Conservation (phyloP, 2,888 invertebrate species). For the Epiblema foenella region DNA sequence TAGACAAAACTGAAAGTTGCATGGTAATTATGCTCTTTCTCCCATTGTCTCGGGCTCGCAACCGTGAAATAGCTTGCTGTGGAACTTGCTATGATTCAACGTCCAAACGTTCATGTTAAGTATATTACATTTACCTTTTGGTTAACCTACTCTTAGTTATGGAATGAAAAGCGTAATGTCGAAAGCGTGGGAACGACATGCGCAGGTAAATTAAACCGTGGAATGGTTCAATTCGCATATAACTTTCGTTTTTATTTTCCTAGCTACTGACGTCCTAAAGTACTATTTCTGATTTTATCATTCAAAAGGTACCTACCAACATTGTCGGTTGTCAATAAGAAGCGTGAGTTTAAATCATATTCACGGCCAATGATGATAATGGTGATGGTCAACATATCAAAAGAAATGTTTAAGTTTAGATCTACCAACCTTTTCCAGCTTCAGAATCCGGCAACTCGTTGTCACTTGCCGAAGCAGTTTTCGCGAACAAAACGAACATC, state of each 20-base stretch:
- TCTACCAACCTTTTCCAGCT: constrained; percentile 69
- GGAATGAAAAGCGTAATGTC: constrained; percentile 28
- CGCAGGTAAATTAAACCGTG: constrained; percentile 54
- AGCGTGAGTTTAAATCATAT: too few relatives aligned
- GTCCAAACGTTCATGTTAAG: constrained; percentile 27
- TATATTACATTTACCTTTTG: constrained; percentile 13
- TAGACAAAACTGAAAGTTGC: constrained; percentile 68
- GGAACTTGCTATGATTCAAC: constrained; percentile 46
- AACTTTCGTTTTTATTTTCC: constrained; percentile 38
- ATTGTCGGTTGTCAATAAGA: too few relatives aligned
- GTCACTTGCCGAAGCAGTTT: constrained; percentile 77
- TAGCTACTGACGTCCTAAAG: too few relatives aligned
- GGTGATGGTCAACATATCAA: too few relatives aligned
- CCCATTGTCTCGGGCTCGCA: constrained; percentile 75
- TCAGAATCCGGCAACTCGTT: constrained; percentile 70
- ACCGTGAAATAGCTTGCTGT: constrained; percentile 69
- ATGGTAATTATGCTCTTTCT: constrained; percentile 73
- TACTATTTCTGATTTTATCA: too few relatives aligned
- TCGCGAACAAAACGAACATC: constrained; percentile 80
- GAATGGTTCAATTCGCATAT: constrained; percentile 45
- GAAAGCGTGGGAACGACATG: constrained; percentile 45
- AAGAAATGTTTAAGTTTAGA: neutral
- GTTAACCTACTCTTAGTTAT: constrained; percentile 27
- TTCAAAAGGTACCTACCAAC: too few relatives aligned
- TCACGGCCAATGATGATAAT: too few relatives aligned